Conservation (phyloP, 2,113 vertebrate species). For the Dunckerocampus dactyliophorus region DNA sequence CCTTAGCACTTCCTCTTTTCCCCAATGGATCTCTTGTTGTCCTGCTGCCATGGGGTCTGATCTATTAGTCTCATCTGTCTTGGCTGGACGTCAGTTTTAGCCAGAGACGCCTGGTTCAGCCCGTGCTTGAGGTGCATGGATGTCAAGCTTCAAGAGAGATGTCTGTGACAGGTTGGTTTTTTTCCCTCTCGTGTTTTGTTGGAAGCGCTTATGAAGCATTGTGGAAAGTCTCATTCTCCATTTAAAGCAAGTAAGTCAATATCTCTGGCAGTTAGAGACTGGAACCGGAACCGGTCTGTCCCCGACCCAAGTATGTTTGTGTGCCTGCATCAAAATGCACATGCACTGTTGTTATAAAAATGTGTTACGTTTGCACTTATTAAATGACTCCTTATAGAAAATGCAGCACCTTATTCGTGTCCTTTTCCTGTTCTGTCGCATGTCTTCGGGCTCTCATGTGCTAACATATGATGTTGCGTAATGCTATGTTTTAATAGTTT, state of each 20-base stretch:
- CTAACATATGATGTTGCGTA: no score
- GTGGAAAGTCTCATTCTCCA: slow-evolving; percentile 38
- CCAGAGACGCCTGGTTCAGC: slow-evolving; percentile 36
- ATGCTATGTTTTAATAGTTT: no score
- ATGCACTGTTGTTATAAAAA: no score
- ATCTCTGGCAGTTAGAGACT: no score
- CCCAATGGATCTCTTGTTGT: slow-evolving; percentile 13
- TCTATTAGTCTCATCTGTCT: slow-evolving; percentile 29
- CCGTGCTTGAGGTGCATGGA: slow-evolving; percentile 27
- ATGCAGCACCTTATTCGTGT: background rate
- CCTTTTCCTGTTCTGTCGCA: no score
- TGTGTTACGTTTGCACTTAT: no score
- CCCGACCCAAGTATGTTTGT: no score
- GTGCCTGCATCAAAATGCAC: no score
- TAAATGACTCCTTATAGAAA: background rate
- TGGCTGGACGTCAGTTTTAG: slow-evolving; percentile 47
- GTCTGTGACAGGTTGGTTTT: slow-evolving; percentile 39
- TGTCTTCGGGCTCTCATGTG: no score
- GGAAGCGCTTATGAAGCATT: slow-evolving; percentile 39
- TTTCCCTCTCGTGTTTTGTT: slow-evolving; percentile 34
- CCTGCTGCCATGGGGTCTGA: slow-evolving; percentile 17
- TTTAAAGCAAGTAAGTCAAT: background rate
- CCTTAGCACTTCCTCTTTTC: background rate
- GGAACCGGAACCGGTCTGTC: no score
- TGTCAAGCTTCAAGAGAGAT: slow-evolving; percentile 37